Evolutionary conservation across 2,113 vertebrate genomes (phyloP), one percentile per base, ranked within the genome.

Genomic region (Hymenochirus boettgeri): DNA sequence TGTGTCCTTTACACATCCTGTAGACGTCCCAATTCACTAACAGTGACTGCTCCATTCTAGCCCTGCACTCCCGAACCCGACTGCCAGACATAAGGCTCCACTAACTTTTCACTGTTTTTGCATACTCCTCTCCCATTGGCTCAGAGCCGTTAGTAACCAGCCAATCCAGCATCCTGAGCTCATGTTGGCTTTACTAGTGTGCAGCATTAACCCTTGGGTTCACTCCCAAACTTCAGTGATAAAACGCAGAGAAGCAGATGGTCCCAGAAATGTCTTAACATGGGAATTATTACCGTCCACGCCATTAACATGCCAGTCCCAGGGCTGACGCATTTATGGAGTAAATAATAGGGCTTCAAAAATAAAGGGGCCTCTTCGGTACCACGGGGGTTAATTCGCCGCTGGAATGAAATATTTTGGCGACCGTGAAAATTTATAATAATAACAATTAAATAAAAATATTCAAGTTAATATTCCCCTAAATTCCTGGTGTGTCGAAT

Each of bases 41-140:
- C 57, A 58, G 23, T 52, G 23, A 15, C 61, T 19, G 21, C 78
- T 77, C 73, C 69, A 71, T 78, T 46, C 72, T 59, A 73, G 57
- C 79, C 76, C 71, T 51, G 70, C 73, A 65, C 78, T 72, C 76
- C 78, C 71, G 51, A 35, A 70, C 60, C 58, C 64, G 61, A 39
- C 62, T 22, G 58, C 56, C 51, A 67, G 55, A 59, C 55, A 59
- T 52, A 52, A 46, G 46, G 56, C 64, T 67, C 47, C 64, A 52
- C 46, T 52, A 58, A 66, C 46, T 57, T 21, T 57, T 51, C 45
- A 13, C 24, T 31, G 21, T 31, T 35, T 45, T 33, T 66, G 50
- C 81, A 72, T 78, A 65, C 69, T 51, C 56, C 27, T 37, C 42
- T 79, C 69, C 71, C 63, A 85, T 85, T 86, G 82, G 83, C 78